A percentile compares a stretch with the other conserved stretches of the same genome.
phyloP scores from a whole-genome alignment of 2,113 vertebrate species.

The Microcebus tavaratra region DNA sequence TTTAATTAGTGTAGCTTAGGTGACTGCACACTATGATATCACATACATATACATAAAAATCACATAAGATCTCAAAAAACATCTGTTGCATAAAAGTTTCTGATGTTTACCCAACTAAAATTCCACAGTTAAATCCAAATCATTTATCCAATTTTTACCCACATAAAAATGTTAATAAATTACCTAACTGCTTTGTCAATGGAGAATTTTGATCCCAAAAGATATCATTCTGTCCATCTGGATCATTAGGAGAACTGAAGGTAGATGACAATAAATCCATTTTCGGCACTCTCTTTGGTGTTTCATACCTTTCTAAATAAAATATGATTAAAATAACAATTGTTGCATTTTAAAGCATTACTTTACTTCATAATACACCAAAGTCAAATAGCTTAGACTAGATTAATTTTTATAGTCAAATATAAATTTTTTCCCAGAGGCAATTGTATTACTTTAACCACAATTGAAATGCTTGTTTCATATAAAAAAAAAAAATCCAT shows the following conservation, averaged over 20 bases:
- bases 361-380: background rate
- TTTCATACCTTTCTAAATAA: slow-evolving; percentile 84
- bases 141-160: slow-evolving; percentile 18
- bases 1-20: background rate
- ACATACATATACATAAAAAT: background rate
- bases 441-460: background rate
- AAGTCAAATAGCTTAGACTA: background rate
- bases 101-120: background rate
- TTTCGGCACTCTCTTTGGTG: slow-evolving; percentile 81
- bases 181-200: slow-evolving; percentile 84
- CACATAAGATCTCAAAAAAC: background rate
- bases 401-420: background rate
- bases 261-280: slow-evolving; percentile 75
- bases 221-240: slow-evolving; percentile 87
- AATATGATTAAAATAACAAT: slow-evolving; percentile 55
- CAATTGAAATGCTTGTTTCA: background rate
- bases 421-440: background rate
- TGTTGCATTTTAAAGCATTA: background rate
- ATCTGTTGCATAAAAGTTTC: background rate
- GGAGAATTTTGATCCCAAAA: slow-evolving; percentile 91
- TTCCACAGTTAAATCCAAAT: background rate
- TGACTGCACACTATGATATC: background rate
- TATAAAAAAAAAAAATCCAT: background rate
- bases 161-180: slow-evolving; percentile 59
- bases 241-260: slow-evolving; percentile 87